phyloP scores from a whole-genome alignment of 1,140 invertebrate species.

The Drosophila sp. region DNA sequence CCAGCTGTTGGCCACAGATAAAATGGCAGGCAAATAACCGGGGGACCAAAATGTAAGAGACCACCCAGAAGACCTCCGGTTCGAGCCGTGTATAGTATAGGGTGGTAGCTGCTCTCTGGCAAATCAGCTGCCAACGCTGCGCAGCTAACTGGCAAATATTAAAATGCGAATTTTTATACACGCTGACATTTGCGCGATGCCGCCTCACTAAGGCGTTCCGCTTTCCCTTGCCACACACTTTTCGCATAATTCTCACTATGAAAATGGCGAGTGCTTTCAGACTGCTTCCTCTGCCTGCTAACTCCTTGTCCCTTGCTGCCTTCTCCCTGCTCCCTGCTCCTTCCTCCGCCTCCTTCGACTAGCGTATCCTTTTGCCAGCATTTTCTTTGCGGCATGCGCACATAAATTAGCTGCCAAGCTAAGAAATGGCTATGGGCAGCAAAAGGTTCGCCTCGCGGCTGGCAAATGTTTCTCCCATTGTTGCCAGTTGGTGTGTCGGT shows the following conservation, averaged over 20 bases:
- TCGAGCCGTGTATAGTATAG: not conserved
- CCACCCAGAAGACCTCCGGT: slow-evolving; percentile 9
- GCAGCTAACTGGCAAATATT: slow-evolving; percentile 80
- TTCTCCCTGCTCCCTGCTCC: not conserved
- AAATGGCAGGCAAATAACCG: slow-evolving; percentile 75
- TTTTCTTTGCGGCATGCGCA: slow-evolving; percentile 78
- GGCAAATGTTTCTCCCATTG: slow-evolving; percentile 24
- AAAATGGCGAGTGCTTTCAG: slow-evolving; percentile 40
- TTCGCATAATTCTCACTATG: slow-evolving; percentile 71
- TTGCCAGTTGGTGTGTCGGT: slow-evolving; percentile 49
- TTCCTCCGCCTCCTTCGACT: slow-evolving; percentile 3
- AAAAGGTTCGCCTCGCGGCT: slow-evolving; percentile 58
- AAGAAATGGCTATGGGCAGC: slow-evolving; percentile 77
- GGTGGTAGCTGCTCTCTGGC: slow-evolving; percentile 35
- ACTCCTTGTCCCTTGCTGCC: slow-evolving; percentile 11
- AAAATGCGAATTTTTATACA: slow-evolving; percentile 82
- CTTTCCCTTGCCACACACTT: not conserved
- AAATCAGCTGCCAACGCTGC: slow-evolving; percentile 76
- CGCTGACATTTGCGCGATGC: slow-evolving; percentile 71
- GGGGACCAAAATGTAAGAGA: slow-evolving; percentile 34
- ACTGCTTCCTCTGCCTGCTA: not conserved
- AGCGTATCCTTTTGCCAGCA: slow-evolving; percentile 75
- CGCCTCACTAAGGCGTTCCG: not conserved
- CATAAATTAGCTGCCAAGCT: slow-evolving; percentile 83
- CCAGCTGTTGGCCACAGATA: slow-evolving; percentile 79